phyloP scores from a whole-genome alignment of 2,888 invertebrate genomes.

The Alentia gelatinosa region DNA sequence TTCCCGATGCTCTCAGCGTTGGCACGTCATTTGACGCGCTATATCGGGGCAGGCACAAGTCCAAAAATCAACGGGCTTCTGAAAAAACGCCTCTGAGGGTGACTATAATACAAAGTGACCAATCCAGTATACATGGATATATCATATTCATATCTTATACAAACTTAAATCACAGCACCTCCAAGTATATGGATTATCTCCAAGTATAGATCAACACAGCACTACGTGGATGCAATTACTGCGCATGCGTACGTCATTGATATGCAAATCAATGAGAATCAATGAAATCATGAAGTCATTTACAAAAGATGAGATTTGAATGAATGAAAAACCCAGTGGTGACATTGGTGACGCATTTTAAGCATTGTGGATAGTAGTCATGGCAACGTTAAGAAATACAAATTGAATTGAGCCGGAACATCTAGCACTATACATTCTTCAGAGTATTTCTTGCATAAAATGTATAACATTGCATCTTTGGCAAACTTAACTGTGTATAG shows the following conservation, averaged over 20 bases:
- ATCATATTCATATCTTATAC: background rate
- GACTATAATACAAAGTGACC: background rate
- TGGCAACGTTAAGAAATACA: background rate
- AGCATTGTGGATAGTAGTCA: slow-evolving; percentile 8
- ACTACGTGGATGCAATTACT: background rate
- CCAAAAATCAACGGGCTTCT: background rate
- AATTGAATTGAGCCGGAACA: background rate
- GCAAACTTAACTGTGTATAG: slow-evolving; percentile 18
- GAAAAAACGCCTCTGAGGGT: background rate
- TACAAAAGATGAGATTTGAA: slow-evolving; percentile 35
- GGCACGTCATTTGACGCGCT: background rate
- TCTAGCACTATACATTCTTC: background rate
- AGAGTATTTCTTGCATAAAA: slow-evolving; percentile 17
- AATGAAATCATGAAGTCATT: slow-evolving; percentile 36
- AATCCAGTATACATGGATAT: background rate
- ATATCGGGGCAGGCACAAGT: background rate
- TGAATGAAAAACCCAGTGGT: slow-evolving; percentile 29
- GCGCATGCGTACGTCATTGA: background rate
- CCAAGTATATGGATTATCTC: background rate
- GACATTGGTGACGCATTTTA: background rate
- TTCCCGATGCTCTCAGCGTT: background rate
- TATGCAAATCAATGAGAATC: slow-evolving; percentile 29
- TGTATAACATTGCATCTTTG: slow-evolving; percentile 24
- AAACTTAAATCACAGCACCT: slow-evolving; percentile 3
- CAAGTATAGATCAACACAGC: background rate